These are phyloP conservation scores for Drosophila teissieri DNA, from an alignment of 1,140 invertebrate genomes.

Conservation along the genomic window DNA sequence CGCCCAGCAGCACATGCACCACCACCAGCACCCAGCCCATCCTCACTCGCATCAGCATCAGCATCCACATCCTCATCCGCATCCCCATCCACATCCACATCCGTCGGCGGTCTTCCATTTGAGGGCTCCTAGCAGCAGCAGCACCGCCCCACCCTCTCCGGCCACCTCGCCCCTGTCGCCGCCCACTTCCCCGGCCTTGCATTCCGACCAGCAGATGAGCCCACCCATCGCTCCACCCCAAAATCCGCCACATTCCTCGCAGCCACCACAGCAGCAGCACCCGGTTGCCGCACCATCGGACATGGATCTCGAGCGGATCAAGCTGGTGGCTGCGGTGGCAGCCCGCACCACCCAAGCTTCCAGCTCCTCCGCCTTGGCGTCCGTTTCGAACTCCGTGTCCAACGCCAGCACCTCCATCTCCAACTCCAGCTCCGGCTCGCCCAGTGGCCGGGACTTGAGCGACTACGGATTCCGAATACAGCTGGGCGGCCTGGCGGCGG, in stretches of 20 bases:
- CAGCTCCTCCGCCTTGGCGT: constrained; percentile 35
- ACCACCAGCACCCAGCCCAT: constrained; percentile 45
- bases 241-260: constrained; percentile 50
- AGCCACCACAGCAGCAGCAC: constrained; percentile 28
- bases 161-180: constrained; percentile 78
- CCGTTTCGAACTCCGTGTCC: constrained; percentile 29
- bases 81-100: constrained; percentile 39
- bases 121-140: constrained; percentile 50
- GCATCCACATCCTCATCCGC: constrained; percentile 30
- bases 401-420: constrained; percentile 47
- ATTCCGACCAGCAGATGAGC: constrained; percentile 57
- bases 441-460: constrained; percentile 73
- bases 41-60: constrained; percentile 35
- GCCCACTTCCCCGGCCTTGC: constrained; percentile 67
- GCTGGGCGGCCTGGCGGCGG: constrained; percentile 79
- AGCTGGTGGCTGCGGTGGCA: constrained; percentile 77
- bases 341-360: constrained; percentile 55
- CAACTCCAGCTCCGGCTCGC: constrained; percentile 51
- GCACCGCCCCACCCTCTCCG: constrained; percentile 66
- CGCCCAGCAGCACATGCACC: constrained; percentile 73
- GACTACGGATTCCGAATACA: constrained; percentile 85
- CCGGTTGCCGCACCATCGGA: constrained; percentile 44
- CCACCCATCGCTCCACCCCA: constrained; percentile 45
- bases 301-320: constrained; percentile 83
- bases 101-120: constrained; percentile 62